Evolutionary conservation across 2,888 invertebrate species (phyloP), one percentile per base, ranked within the genome.

Genomic region (Amphiduros pacificus): DNA sequence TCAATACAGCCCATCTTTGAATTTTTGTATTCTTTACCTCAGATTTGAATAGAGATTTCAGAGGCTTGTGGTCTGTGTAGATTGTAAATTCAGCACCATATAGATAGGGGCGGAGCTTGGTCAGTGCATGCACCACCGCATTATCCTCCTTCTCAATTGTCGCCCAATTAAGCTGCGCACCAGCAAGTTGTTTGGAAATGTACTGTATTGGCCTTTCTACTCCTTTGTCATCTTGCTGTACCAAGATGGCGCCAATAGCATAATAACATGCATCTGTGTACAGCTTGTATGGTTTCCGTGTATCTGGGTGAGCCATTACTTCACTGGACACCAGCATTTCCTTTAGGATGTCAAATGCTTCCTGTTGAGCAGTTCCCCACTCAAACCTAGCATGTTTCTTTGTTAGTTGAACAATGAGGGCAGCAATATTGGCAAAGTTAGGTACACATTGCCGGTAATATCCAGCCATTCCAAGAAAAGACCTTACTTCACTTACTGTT

Each of bases 1-100:
- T 11, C 11, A 65, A 36, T 4, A 65, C 62, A 0, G 56, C 62
- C 65, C 65, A 62, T 4, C 60, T 27, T 55, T 65, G 62, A 2
- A 65, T 54, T 26, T 40, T 54, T 2, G 62, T 65, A 26, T 62
- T 65, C 14, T 52, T 32, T 14, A 62, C 49, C 31, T 65, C 60
- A 14, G 60, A 53, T 2, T 36, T 40, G 26, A 65, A 62, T 1
- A 59, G n/a, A 9, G 49, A 51, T 17, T 49, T 59, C 3, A 62
- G 41, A 0, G 62, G 62, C 29, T 62, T 59, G 51, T 53, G 59
- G 40, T 62, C 62, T 1, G 54, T 59, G 22, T 27, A 24, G 20
- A 57, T 57, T 2, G 26, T 26, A 22, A 57, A 57, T 6, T 49
- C 29, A 5, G 57, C 36, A 27, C 62, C 62, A 27, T 62, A 31